Evolutionary conservation across 2,888 invertebrate species (phyloP).

Genomic region (Ormyrus labotus): DNA sequence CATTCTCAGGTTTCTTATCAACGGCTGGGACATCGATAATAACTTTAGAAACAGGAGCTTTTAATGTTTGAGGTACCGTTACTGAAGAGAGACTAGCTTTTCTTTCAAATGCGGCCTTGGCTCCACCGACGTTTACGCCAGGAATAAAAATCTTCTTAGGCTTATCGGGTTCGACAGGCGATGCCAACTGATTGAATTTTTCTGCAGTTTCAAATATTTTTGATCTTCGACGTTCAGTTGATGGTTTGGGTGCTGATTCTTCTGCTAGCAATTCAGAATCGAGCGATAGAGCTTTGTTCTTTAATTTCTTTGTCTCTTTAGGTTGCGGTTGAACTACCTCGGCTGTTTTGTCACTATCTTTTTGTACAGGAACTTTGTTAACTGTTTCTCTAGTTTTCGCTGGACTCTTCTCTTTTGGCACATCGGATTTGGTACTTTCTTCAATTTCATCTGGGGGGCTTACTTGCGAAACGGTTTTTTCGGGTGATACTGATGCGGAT

Average conservation of each 20-base stretch:
- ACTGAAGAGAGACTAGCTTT: slow-evolving; percentile 81
- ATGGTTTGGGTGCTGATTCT: slow-evolving; percentile 74
- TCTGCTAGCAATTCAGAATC: slow-evolving; percentile 63
- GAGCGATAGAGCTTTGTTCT: slow-evolving; percentile 65
- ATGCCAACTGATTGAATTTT: slow-evolving; percentile 80
- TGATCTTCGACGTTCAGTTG: slow-evolving; percentile 80
- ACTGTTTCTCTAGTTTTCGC: slow-evolving; percentile 59
- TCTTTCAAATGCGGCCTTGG: slow-evolving; percentile 90
- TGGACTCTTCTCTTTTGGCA: slow-evolving; percentile 51
- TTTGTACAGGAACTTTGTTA: slow-evolving; percentile 56
- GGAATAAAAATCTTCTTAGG: slow-evolving; percentile 90
- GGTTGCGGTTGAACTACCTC: slow-evolving; percentile 46
- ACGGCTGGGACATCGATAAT: slow-evolving; percentile 66
- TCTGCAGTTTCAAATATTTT: slow-evolving; percentile 84
- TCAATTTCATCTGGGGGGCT: not conserved
- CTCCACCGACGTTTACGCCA: slow-evolving; percentile 89
- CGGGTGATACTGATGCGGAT: not conserved
- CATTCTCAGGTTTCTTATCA: slow-evolving; percentile 70
- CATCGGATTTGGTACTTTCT: slow-evolving; percentile 57
- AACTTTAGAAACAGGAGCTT: slow-evolving; percentile 67
- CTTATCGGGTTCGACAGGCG: slow-evolving; percentile 76
- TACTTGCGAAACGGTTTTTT: slow-evolving; percentile 25
- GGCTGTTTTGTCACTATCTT: slow-evolving; percentile 32
- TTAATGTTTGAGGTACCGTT: slow-evolving; percentile 42
- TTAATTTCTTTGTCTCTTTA: slow-evolving; percentile 62